These are phyloP conservation scores for Galagoides demidoff DNA, from an alignment of 2,797 vertebrate genomes.

Conservation along the genomic window DNA sequence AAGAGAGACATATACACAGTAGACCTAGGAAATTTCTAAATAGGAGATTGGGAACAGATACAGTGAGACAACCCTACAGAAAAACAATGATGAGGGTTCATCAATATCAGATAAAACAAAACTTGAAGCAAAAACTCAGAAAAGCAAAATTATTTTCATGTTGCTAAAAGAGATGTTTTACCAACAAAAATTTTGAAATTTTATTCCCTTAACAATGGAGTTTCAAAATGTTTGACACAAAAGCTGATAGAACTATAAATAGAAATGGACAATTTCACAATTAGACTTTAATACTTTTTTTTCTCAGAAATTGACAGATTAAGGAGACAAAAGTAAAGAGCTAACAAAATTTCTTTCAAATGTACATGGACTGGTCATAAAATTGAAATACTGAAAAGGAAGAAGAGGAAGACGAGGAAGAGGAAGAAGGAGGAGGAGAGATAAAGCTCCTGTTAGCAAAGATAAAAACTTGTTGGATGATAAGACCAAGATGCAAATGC, in stretches of 20 bases:
- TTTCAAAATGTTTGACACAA: neutral
- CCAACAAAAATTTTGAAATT: neutral
- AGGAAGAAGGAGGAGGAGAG: neutral
- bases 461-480: neutral
- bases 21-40: neutral
- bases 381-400: too few relatives aligned
- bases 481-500: neutral
- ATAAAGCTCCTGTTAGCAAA: neutral
- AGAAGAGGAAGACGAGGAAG: too few relatives aligned
- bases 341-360: neutral
- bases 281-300: neutral
- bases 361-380: too few relatives aligned
- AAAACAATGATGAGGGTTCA: neutral
- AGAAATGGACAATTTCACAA: neutral
- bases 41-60: neutral
- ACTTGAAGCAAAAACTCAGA: neutral
- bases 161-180: neutral
- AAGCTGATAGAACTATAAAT: neutral
- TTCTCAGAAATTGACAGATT: neutral
- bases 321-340: neutral
- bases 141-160: neutral
- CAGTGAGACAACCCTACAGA: neutral
- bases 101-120: neutral
- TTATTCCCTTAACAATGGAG: neutral
- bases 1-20: neutral